Percentiles rank a stretch among this genome's conserved stretches.
phyloP scores from a whole-genome alignment of 1,140 invertebrate species.

The Antheraea pernyi region DNA sequence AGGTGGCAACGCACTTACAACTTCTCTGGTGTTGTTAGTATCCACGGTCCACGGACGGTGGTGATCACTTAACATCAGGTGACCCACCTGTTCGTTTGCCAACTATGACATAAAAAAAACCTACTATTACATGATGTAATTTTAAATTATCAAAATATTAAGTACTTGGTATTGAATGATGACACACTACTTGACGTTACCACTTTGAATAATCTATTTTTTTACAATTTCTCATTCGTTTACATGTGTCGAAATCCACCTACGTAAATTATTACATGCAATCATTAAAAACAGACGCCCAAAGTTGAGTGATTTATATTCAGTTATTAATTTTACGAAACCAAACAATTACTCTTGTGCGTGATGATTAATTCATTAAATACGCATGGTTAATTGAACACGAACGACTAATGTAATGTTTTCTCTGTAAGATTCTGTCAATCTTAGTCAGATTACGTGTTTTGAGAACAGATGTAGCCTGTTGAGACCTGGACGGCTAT shows the following conservation, averaged over 20 bases:
- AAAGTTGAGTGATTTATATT: conserved; percentile 33
- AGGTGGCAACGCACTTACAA: too few species aligned
- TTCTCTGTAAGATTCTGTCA: background rate
- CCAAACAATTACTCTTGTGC: conserved; percentile 13
- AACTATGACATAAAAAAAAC: too few species aligned
- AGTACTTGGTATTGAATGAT: background rate
- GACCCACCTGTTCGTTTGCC: too few species aligned
- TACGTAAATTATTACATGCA: conserved; percentile 35
- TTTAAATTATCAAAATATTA: background rate
- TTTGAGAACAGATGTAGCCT: background rate
- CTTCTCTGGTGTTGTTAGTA: too few species aligned
- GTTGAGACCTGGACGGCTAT: background rate
- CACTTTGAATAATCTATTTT: background rate
- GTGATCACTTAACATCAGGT: too few species aligned
- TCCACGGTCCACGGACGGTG: too few species aligned
- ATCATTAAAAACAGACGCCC: conserved; percentile 48
- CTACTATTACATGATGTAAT: too few species aligned
- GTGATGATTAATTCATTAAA: conserved; percentile 16
- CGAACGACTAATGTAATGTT: background rate
- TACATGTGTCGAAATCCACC: conserved; percentile 5
- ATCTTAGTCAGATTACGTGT: background rate
- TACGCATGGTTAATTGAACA: conserved; percentile 11
- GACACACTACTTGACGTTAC: background rate
- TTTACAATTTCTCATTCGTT: background rate
- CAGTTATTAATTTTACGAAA: conserved; percentile 12